Base-by-base conservation (phyloP, 2,797 vertebrate genomes). In the Mastacembelus armatus region DNA sequence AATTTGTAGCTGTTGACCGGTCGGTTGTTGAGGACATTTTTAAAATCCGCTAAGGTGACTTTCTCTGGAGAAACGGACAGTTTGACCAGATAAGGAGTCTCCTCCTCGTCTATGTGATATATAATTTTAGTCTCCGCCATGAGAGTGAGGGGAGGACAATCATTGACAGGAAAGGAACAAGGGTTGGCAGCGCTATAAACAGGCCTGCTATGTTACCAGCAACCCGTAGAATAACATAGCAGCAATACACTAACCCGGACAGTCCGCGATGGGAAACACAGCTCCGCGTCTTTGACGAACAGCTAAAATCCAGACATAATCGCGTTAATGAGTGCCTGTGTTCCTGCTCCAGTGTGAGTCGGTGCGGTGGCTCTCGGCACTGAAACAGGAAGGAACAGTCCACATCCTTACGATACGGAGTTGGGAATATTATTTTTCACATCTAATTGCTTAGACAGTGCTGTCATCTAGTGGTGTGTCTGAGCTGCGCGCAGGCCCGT, bases 71-170 rank as follows among this genome's bases (percentile, higher is more conserved):
- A 89, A 75, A 98, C 95, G 19, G 95, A 93, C 90, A 99, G 91
- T 77, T 99, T 98, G 77, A 99, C 97, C 92, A 99, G 94, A 88
- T 98, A 99, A 39, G 97, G 97, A 87, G 97, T 99, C 90, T 99
- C 97, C 92, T 98, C 97, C 90, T 99, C 97, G 91, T 99, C 97
- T 86, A 99, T 97, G 88, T 98, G 97, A 84, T 99, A 99, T 73
- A 99, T 99, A 74, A 99, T 98, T 92, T 98, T 99, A 77, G 97
- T 99, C 94, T 99, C 97, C 96, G 97, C 97, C 97, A 99, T 98
- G 95, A 94, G 93, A 87, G 88, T 73, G 81, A 87, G 79, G 86
- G 79, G 84, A 89, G 88, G 92, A 93, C 92, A 92, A 88, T 91
- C 93, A 93, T 92, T 92, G 92, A 93, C 89, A 75, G 91, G 83